Evolutionary conservation across 2,113 vertebrate genomes (phyloP), one percentile per base, ranked within the genome.

Genomic region (Narcine bancroftii): DNA sequence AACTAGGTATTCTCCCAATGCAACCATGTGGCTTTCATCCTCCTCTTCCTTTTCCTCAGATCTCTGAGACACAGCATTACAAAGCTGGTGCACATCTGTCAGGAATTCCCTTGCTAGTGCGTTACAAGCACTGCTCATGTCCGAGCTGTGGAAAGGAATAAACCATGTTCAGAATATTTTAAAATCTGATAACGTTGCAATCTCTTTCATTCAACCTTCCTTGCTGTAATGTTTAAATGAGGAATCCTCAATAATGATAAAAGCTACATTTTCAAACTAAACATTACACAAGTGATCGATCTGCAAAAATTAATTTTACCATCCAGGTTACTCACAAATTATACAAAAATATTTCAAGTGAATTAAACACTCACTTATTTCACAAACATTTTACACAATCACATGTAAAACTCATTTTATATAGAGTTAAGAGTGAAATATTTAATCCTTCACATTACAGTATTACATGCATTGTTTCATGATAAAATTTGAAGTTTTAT

Each of bases 81-180:
- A 99, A 92, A 99, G 96, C 47, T 97, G 97, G 94, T 98, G 98
- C 92, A 99, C 99, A 94, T 99, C 99, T 0, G 97, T 98, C 95
- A 99, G 96, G 95, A 99, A 99, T 95, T 99, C 98, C 94, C 99
- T 96, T 92, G 99, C 99, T 96, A 99, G 94, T 9, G 97, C 97
- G 95, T 99, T 99, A 95, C 98, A 99, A 95, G 97, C 97, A 60
- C 97, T 97, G 96, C 98, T 98, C 98, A 99, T 99, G 96, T 97
- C 97, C 95, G 96, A 98, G 96, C 98, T 99, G 92, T 1, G 93
- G 94, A 93, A n/a, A 93, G 29, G 93, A 93, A 73, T 3, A 94
- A 24, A 92, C 24, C 21, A 15, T 66, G 36, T 89, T 89, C n/a
- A 89, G 60, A 91, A 91, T 29, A 45, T 91, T 69, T 71, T 36